Evolutionary conservation across 2,888 invertebrate genomes (phyloP).

Genomic region (Thyatira batis): DNA sequence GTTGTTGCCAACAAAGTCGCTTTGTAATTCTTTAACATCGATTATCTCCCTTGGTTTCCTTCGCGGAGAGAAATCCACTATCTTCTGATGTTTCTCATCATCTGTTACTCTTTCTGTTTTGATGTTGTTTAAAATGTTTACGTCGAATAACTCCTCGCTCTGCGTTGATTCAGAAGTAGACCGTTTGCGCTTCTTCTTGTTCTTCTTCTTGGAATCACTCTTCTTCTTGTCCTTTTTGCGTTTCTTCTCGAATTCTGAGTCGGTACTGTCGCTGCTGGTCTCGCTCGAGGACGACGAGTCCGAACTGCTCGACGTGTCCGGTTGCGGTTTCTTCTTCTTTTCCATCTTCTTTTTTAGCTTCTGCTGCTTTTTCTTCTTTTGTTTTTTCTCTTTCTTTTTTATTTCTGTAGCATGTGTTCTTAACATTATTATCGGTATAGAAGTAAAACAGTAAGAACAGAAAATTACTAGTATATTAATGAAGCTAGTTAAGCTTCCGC

Average conservation of each 20-base stretch:
- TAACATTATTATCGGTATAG: too few species aligned
- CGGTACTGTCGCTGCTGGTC: constrained; percentile 43
- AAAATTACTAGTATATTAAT: too few species aligned
- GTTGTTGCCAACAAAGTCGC: constrained; percentile 68
- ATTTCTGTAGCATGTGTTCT: constrained; percentile 44
- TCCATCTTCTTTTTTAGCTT: constrained; percentile 57
- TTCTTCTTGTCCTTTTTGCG: constrained; percentile 35
- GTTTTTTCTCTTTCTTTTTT: constrained; percentile 56
- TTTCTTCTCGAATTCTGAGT: constrained; percentile 33
- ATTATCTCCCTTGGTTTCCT: constrained; percentile 68
- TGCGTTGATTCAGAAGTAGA: constrained; percentile 54
- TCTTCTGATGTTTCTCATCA: constrained; percentile 51
- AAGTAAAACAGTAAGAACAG: too few species aligned
- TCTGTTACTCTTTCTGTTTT: constrained; percentile 71
- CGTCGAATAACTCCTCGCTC: constrained; percentile 66
- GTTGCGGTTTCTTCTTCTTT: constrained; percentile 60
- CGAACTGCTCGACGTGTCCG: constrained; percentile 54
- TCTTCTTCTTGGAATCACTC: constrained; percentile 26
- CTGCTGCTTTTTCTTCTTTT: constrained; percentile 57
- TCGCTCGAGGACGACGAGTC: constrained; percentile 44
- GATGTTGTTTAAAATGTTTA: constrained; percentile 70
- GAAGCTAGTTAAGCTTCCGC: too few species aligned
- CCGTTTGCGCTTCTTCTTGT: constrained; percentile 50
- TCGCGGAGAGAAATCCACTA: constrained; percentile 59
- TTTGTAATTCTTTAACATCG: constrained; percentile 73